Evolutionary conservation across 1,140 invertebrate genomes (phyloP), one percentile per base, ranked within the genome.

Genomic region (Rhagoletis zephyria): DNA sequence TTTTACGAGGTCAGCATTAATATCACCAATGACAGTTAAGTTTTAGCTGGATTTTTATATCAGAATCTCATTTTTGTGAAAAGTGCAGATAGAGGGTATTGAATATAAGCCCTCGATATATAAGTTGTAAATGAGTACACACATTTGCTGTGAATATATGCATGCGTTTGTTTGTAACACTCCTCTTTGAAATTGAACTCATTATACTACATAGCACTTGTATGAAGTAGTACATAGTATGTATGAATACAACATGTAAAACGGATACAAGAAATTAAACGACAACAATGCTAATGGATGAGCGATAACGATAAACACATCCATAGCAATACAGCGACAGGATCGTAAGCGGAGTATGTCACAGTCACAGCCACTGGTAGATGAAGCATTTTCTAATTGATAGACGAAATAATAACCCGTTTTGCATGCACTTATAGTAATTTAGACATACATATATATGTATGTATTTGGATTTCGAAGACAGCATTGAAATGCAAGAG

Each of bases 211-310:
- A 30, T 30, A 30, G 30, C 30, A 30, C 30, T 30, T 30, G 30
- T 30, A 30, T 30, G 30, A 30, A 30, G 30, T 30, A 30, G 30
- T 30, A 30, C 30, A 30, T 30, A 30, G 1, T 30, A 30, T 30
- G 30, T 30, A n/a, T 81, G 48, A 51, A 56, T 81, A 59, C 45
- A 81, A 81, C 74, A 19, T 30, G 48, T 10, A 81, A 30, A 81
- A 56, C 74, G 74, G 74, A 81, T 81, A 56, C 74, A 30, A 81
- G 74, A 56, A 81, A 81, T 81, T 81, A 81, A 45, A 48, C 74
- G 74, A 81, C 74, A 56, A 81, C 48, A 81, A 81, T 56, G 42
- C 74, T 56, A 51, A 81, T 81, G 74, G 74, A 51, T 10, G n/a
- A 19, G 48, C 74, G 45, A 10, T 81, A 81, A 81, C 74, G 16